Evolutionary conservation across 2,888 invertebrate genomes (phyloP), one percentile per base, ranked within the genome.

Genomic region (Unio pictorum): DNA sequence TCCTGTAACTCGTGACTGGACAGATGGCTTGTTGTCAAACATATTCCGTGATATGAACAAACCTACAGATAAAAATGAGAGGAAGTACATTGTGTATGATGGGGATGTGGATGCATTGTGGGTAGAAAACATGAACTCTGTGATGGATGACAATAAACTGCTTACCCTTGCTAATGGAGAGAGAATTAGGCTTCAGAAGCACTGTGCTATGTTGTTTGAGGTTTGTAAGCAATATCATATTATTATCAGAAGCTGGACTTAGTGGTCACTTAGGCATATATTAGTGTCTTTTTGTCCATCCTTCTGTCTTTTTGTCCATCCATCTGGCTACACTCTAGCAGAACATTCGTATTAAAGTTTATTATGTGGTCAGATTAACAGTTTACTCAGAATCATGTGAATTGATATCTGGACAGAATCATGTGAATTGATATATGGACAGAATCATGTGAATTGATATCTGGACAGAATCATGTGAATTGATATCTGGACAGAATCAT

Each of bases 61-160:
- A 91, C 95, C 94, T 0, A 91, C 90, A 2, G 94, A 94, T 26
- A 93, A 92, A 83, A 91, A 93, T 76, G 96, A 96, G 87, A 92
- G 93, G 67, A 93, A 94, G 72, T 96, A 95, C 88, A 95, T 96
- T 63, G 91, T 97, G 63, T 97, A 96, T 90, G 97, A 97, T 88
- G 97, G 97, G 4, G 96, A 97, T 87, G 96, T 97, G 4, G 97
- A 97, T 91, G 95, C 97, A 0, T 92, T 96, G 59, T 97, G 97
- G 97, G 96, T 97, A 78, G 97, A 97, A 91, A 97, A 97, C 91
- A 97, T 97, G 96, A 97, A 97, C 91, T 96, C 96, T 0, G 96
- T 97, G 3, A 97, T 97, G 97, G 97, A 97, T 87, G 97, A 97
- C 90, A 97, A 97, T 88, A 95, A 94, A 86, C 91, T 97, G 60